phyloP scores from a whole-genome alignment of 2,797 vertebrate species.

The Mus spretus region DNA sequence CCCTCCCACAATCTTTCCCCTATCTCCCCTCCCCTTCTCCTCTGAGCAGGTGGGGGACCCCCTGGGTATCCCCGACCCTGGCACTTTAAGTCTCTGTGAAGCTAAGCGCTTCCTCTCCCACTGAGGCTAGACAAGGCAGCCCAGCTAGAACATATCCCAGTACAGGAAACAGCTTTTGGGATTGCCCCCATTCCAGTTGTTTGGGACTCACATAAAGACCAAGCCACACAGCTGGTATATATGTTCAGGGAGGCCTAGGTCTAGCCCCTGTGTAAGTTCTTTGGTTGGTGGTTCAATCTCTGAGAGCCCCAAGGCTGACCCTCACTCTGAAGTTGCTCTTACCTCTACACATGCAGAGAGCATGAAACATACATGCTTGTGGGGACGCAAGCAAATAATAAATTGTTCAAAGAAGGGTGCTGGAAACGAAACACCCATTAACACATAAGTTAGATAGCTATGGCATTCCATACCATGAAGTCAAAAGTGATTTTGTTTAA shows the following conservation, averaged over 20 bases:
- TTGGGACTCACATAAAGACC: not conserved
- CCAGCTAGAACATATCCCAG: not conserved
- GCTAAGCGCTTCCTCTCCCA: not conserved
- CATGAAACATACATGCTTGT: not conserved
- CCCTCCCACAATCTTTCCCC: not conserved
- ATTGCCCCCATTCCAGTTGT: not conserved
- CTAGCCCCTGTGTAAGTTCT: not conserved
- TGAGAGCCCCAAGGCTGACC: not conserved
- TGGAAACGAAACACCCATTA: not conserved
- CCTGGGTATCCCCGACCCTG: not conserved
- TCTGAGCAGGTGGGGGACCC: not conserved
- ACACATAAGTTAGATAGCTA: slow-evolving; percentile 9
- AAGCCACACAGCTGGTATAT: not conserved
- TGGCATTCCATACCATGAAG: not conserved
- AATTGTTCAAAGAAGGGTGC: not conserved
- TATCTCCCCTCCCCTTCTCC: not conserved
- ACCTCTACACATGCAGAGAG: not conserved
- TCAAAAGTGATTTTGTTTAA: not conserved
- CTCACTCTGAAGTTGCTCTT: not conserved
- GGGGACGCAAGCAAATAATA: not conserved
- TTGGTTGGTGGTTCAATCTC: not conserved
- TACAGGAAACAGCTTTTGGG: not conserved
- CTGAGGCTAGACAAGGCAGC: not conserved
- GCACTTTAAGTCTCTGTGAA: not conserved
- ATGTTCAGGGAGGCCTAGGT: not conserved